These are phyloP conservation scores for Pomatostomus ruficeps DNA, from an alignment of 2,113 vertebrate genomes.

Conservation along the genomic window DNA sequence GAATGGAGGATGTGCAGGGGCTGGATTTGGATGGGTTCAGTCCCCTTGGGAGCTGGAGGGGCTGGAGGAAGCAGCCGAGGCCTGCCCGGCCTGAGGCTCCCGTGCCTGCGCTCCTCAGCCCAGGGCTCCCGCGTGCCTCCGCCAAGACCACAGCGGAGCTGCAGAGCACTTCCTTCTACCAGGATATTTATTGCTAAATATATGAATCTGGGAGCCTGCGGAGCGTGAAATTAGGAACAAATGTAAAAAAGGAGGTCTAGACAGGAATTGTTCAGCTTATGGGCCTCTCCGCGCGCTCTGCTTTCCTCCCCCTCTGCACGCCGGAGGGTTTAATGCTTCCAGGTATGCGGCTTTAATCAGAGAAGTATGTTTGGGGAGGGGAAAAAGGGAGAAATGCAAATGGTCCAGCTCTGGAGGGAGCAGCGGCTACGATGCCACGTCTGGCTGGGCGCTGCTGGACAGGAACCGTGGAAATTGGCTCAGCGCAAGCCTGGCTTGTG, in stretches of 20 bases:
- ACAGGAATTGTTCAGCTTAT: conserved; percentile 71
- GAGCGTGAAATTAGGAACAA: conserved; percentile 78
- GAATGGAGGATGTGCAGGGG: background rate
- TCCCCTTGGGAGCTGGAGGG: background rate
- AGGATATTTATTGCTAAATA: conserved; percentile 55
- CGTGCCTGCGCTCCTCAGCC: background rate
- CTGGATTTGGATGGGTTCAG: background rate
- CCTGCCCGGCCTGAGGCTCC: background rate
- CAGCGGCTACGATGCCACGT: background rate
- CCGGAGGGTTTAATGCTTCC: conserved; percentile 51
- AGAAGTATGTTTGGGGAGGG: conserved; percentile 1
- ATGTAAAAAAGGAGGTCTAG: conserved; percentile 74
- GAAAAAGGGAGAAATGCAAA: background rate
- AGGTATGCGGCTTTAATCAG: conserved; percentile 58
- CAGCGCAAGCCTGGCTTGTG: background rate
- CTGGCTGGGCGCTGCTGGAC: background rate
- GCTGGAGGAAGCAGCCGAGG: background rate
- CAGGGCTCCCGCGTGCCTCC: conserved; percentile 1
- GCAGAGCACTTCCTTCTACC: conserved; percentile 41
- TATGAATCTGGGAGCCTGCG: conserved; percentile 63
- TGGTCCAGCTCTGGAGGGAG: background rate
- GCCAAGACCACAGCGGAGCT: conserved; percentile 1
- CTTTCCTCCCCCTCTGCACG: background rate
- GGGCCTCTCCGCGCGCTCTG: conserved; percentile 25
- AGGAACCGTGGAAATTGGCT: background rate